Conservation (phyloP, 1,140 invertebrate species). For the Nymphalis io region DNA sequence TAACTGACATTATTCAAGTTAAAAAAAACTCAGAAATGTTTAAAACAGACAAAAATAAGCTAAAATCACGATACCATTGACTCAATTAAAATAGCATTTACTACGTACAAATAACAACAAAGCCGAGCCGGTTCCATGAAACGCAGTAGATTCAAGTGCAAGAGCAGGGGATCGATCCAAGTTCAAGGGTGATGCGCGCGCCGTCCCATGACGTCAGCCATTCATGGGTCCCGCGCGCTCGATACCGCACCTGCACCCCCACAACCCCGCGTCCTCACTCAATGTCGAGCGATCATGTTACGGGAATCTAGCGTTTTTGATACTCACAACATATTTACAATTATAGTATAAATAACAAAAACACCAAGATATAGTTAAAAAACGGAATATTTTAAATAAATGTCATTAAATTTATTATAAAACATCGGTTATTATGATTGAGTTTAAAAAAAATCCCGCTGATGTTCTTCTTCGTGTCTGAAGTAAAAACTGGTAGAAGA, state of each 20-base stretch:
- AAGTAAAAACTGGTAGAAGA: too few species aligned
- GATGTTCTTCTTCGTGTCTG: too few species aligned
- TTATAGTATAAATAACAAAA: background rate
- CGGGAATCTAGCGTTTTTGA: background rate
- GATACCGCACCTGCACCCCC: slow-evolving; percentile 19
- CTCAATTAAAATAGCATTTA: slow-evolving; percentile 17
- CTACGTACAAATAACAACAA: slow-evolving; percentile 21
- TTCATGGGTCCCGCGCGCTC: slow-evolving; percentile 38
- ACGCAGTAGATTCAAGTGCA: slow-evolving; percentile 43
- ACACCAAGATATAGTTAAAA: too few species aligned
- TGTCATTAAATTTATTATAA: too few species aligned
- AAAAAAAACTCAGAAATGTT: background rate
- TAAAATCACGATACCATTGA: background rate
- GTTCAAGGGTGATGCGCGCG: slow-evolving; percentile 61
- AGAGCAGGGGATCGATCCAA: slow-evolving; percentile 59
- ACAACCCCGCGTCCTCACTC: slow-evolving; percentile 28
- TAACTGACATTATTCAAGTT: background rate
- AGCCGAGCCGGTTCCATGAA: slow-evolving; percentile 2
- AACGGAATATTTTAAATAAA: too few species aligned
- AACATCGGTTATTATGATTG: too few species aligned
- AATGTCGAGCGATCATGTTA: slow-evolving; percentile 13
- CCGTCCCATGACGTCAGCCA: slow-evolving; percentile 47
- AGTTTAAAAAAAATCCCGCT: too few species aligned
- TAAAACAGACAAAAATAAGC: background rate
- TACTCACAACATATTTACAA: background rate